Evolutionary conservation across 2,797 vertebrate genomes (phyloP), one percentile per base, ranked within the genome.

Genomic region (Agapornis canus): DNA sequence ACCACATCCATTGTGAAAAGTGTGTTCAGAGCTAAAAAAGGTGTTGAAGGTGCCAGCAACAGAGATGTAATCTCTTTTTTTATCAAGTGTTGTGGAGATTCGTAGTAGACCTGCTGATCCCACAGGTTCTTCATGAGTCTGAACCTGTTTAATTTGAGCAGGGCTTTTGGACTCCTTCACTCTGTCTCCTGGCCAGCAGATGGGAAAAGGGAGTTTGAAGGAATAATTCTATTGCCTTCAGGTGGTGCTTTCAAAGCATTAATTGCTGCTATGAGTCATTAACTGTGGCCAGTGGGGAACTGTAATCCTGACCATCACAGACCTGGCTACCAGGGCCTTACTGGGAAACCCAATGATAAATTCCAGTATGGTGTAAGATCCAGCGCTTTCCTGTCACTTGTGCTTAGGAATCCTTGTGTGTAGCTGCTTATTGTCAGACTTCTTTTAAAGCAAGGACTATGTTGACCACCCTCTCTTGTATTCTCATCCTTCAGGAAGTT

Each of bases 161-260:
- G 48, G 1, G n/a, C 64, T 37, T 84, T 65, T 54, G 3, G n/a
- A 47, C n/a, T 72, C 45, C 13, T 63, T 59, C 23, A 16, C 19
- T 39, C 20, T 61, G 10, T 86, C 22, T 92, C 13, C 2, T 14
- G 48, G 23, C 16, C 47, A 82, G 27, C 47, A 5, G 4, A n/a
- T 79, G 43, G n/a, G 42, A 73, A 71, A 75, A 81, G 35, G 42
- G 42, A 64, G 63, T 90, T 81, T 65, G 49, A 52, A 35, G 45
- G 77, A 66, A 26, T 27, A 70, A 35, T 39, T 71, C 37, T 35
- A 21, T 75, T 92, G 52, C 32, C 37, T 90, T 86, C 11, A 23
- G 47, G 32, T 89, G 71, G 60, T 88, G 35, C n/a, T 93, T 54
- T 81, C 52, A 89, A 70, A 78, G n/a, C 52, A 31, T 78, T 87